phyloP scores from a whole-genome alignment of 2,888 invertebrate genomes.

The Epiblema foenella region DNA sequence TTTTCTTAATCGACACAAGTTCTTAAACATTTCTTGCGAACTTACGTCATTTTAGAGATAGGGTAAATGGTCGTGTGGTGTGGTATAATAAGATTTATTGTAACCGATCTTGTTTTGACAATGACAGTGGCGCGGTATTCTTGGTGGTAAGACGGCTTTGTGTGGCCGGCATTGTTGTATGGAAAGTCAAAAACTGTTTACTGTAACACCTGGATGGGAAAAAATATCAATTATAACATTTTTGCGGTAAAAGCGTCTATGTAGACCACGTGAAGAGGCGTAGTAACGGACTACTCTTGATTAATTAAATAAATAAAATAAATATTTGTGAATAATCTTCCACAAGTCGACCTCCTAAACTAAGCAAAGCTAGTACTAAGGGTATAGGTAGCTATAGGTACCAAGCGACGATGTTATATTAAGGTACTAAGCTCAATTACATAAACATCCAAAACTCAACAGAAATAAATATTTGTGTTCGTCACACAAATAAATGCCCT shows the following conservation, averaged over 20 bases:
- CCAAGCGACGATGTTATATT: too few relatives aligned
- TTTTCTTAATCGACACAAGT: background rate
- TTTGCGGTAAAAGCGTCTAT: conserved; percentile 20
- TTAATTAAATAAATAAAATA: too few relatives aligned
- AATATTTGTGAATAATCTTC: too few relatives aligned
- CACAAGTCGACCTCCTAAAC: too few relatives aligned
- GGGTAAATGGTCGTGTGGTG: conserved; percentile 68
- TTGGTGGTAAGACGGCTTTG: conserved; percentile 75
- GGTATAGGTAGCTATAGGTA: too few relatives aligned
- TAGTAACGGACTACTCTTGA: too few relatives aligned
- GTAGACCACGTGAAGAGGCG: background rate
- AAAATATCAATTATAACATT: conserved; percentile 47
- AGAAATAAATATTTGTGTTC: too few relatives aligned
- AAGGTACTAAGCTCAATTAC: too few relatives aligned
- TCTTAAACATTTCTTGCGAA: background rate
- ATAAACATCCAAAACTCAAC: too few relatives aligned
- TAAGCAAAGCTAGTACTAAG: too few relatives aligned
- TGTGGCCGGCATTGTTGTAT: conserved; percentile 76
- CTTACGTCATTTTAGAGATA: background rate
- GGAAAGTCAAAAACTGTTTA: conserved; percentile 73
- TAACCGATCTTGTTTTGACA: conserved; percentile 85
- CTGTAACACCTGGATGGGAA: conserved; percentile 68
- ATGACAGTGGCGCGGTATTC: conserved; percentile 72
- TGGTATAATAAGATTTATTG: conserved; percentile 84
- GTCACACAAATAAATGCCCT: too few relatives aligned